Base-by-base conservation (phyloP, 2,888 invertebrate species). In the Scaptomyza tumidula region DNA sequence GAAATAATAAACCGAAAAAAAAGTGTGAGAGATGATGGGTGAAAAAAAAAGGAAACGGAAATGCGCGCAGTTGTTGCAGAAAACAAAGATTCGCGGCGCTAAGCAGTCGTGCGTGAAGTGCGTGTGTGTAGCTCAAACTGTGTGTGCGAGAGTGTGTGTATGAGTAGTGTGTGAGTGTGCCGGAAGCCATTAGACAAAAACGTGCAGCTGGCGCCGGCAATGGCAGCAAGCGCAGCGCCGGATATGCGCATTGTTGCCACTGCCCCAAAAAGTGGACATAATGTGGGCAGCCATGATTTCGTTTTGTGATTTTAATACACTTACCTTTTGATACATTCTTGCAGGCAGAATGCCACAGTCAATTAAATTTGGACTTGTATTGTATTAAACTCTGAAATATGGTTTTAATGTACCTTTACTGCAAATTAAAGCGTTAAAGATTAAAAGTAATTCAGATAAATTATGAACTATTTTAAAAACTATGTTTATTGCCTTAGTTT, bases 151-250 rank as follows among this genome's bases (percentile, higher is more conserved):
- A 24, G 53, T 50, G 48, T 33, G 13, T 54, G 49, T 50, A 48
- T n/a, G 59, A 44, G 41, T 53, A 37, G 44, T 48, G 24, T 43
- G 53, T 54, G 69, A 64, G 78, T 57, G 57, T 57, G 81, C 86
- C 88, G 85, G 88, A 85, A 86, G 70, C 88, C 84, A 88, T 88
- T 88, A 86, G 85, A 86, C 81, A 83, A 85, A 86, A 83, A 83
- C 80, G 80, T 78, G 80, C 83, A 83, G 80, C 61, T 78, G 74
- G 75, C 80, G 61, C 65, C 65, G 50, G 53, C 55, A 59, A 44
- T 24, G 29, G 58, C 70, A 67, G 64, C 56, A 24, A 49, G 54
- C 53, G 43, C 75, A 83, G 88, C 50, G 37, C 75, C 80, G 88
- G 86, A 86, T 76, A 78, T 87, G 75, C 83, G 88, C 84, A 82